A percentile compares a stretch with the other conserved stretches of the same genome.
Evolutionary conservation across 2,888 invertebrate species (phyloP).

Genomic region (Pterostichus madidus): DNA sequence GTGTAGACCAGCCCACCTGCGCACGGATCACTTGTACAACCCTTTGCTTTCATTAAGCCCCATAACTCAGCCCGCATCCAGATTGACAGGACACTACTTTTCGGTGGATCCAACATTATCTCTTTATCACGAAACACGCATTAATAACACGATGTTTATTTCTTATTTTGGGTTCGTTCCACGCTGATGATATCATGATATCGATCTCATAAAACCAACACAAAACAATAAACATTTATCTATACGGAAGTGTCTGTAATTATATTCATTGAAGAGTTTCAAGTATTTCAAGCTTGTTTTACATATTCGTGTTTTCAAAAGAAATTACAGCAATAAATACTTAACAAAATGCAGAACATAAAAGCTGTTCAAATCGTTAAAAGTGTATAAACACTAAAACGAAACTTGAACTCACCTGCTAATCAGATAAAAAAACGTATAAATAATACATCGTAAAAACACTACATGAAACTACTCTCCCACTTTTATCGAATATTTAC

Average conservation of each 20-base stretch:
- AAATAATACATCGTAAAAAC: slow-evolving; percentile 54
- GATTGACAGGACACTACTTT: slow-evolving; percentile 50
- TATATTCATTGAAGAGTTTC: slow-evolving; percentile 16
- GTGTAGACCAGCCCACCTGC: slow-evolving; percentile 43
- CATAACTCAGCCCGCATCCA: slow-evolving; percentile 32
- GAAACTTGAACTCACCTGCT: slow-evolving; percentile 48
- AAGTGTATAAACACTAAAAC: slow-evolving; percentile 50
- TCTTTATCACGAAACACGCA: slow-evolving; percentile 41
- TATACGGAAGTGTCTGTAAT: slow-evolving; percentile 3
- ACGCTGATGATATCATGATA: slow-evolving; percentile 15
- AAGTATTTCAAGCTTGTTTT: slow-evolving; percentile 3
- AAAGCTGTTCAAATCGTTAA: slow-evolving; percentile 49
- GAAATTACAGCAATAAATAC: slow-evolving; percentile 45
- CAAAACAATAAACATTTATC: slow-evolving; percentile 30
- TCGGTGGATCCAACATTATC: slow-evolving; percentile 21
- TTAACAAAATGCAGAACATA: slow-evolving; percentile 47
- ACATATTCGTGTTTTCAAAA: slow-evolving; percentile 25
- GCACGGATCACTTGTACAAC: slow-evolving; percentile 19
- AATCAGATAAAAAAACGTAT: slow-evolving; percentile 49
- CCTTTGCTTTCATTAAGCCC: slow-evolving; percentile 52
- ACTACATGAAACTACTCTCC: slow-evolving; percentile 48
- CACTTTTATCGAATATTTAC: slow-evolving; percentile 7
- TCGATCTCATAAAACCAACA: slow-evolving; percentile 5
- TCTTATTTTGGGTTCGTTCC: slow-evolving; percentile 17
- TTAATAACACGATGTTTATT: slow-evolving; percentile 26